Base-by-base conservation (phyloP, 2,888 invertebrate species). In the Athalia cordata region DNA sequence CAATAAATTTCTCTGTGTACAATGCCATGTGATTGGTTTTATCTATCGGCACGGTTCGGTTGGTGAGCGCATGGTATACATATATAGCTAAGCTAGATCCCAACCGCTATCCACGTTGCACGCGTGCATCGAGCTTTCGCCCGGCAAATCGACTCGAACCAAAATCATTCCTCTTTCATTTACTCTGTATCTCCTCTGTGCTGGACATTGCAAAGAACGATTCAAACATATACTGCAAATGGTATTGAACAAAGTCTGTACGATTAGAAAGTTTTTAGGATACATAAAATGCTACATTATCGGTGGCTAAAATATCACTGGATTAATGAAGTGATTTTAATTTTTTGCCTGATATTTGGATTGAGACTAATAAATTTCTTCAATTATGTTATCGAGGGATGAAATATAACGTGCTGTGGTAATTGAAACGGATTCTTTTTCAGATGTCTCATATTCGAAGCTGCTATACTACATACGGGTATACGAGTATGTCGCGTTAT, bases 1-100 rank as follows among this genome's bases (percentile, higher is more conserved):
- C 86, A 88, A 89, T 88, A 89, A 88, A 89, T 89, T 88, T 87
- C 86, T 86, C 84, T 86, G 87, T 87, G 86, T 86, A 87, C 85
- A 86, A 84, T 83, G 85, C 86, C 84, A 85, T 87, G 88, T 85
- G 88, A 88, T 88, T 88, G 88, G 88, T 88, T 88, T 88, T 88
- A 88, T 88, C 88, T 88, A 85, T 81, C 82, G 55, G 72, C 72
- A 72, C 72, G 57, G 72, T 72, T 9, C 55, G 55, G 55, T 55
- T 9, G 55, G 9, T 9, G 55, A 7, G 9, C 11, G 55, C 55
- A n/a, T 11, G 55, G 55, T 11, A 55, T 9, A n/a, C 55, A 47
- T 57, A 59, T 59, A 47, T 13, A 57, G 70, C 45, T 59, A 59
- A 57, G 68, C 72, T 59, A 57, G 72, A 72, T 59, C 47, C 72